phyloP scores from a whole-genome alignment of 2,113 vertebrate species.

The Python bivittatus region DNA sequence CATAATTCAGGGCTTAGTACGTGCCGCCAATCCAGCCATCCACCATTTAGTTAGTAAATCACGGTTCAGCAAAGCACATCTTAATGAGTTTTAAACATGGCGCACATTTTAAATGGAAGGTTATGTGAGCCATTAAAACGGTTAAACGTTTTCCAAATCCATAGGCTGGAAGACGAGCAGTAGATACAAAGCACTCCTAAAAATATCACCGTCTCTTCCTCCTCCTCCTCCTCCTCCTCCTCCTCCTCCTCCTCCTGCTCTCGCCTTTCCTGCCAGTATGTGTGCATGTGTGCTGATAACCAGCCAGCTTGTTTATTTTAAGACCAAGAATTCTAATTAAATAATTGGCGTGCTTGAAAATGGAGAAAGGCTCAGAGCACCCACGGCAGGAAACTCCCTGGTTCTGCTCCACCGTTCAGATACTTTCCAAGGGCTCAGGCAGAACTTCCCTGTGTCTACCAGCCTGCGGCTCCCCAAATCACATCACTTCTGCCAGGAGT shows the following conservation, averaged over 20 bases:
- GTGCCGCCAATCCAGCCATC: background rate
- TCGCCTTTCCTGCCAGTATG: background rate
- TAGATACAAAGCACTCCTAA: background rate
- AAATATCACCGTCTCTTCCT: background rate
- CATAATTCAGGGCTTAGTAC: background rate
- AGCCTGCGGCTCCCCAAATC: background rate
- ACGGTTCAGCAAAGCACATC: background rate
- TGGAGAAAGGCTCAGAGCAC: background rate
- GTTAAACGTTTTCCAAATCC: background rate
- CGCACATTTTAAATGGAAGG: background rate
- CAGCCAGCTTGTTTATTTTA: background rate
- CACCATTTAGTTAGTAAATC: background rate
- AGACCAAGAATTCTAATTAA: background rate
- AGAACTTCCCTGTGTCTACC: background rate
- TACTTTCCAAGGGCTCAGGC: background rate
- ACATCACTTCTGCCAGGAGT: background rate
- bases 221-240: background rate
- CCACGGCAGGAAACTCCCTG: background rate
- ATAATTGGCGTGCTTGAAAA: background rate
- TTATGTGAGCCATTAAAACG: background rate
- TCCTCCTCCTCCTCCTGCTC: background rate
- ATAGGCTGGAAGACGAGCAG: background rate
- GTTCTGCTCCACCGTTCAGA: background rate
- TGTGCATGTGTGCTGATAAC: background rate
- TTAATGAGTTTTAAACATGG: background rate